phyloP scores from a whole-genome alignment of 2,888 invertebrate species.

The Mechanitis messenoides region DNA sequence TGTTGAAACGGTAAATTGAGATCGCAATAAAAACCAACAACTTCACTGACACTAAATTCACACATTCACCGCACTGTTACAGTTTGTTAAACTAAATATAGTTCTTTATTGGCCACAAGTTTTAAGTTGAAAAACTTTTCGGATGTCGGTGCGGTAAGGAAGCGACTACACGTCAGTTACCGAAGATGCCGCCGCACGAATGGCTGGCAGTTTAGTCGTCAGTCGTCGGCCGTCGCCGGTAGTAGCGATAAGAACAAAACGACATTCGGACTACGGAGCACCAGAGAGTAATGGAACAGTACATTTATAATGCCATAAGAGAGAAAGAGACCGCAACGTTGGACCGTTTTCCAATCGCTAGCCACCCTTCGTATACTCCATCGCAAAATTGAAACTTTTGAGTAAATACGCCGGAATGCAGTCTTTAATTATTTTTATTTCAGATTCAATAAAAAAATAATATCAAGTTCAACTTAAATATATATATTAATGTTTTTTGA shows the following conservation, averaged over 20 bases:
- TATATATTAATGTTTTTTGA: no score
- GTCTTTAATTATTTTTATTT: slow-evolving; percentile 12
- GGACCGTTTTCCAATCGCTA: slow-evolving; percentile 46
- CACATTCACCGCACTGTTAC: slow-evolving; percentile 58
- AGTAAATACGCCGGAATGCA: slow-evolving; percentile 19
- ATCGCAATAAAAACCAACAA: slow-evolving; percentile 58
- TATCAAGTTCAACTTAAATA: neutral
- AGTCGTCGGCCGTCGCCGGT: slow-evolving; percentile 23
- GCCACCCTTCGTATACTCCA: slow-evolving; percentile 17
- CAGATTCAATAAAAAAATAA: neutral
- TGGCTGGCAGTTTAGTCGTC: slow-evolving; percentile 33
- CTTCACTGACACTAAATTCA: slow-evolving; percentile 50
- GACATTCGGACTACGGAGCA: slow-evolving; percentile 38
- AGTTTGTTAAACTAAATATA: slow-evolving; percentile 40
- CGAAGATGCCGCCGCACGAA: slow-evolving; percentile 60
- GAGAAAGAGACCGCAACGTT: slow-evolving; percentile 38
- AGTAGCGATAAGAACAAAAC: slow-evolving; percentile 46
- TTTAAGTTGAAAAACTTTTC: slow-evolving; percentile 70
- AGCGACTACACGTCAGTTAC: slow-evolving; percentile 43
- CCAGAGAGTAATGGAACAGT: slow-evolving; percentile 42
- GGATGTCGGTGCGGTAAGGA: slow-evolving; percentile 48
- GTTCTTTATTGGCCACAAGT: slow-evolving; percentile 48
- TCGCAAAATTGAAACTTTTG: slow-evolving; percentile 6
- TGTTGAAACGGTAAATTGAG: slow-evolving; percentile 67
- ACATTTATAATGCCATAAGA: slow-evolving; percentile 26